Conservation (phyloP, 2,888 invertebrate genomes). For the Colletes collaris region DNA sequence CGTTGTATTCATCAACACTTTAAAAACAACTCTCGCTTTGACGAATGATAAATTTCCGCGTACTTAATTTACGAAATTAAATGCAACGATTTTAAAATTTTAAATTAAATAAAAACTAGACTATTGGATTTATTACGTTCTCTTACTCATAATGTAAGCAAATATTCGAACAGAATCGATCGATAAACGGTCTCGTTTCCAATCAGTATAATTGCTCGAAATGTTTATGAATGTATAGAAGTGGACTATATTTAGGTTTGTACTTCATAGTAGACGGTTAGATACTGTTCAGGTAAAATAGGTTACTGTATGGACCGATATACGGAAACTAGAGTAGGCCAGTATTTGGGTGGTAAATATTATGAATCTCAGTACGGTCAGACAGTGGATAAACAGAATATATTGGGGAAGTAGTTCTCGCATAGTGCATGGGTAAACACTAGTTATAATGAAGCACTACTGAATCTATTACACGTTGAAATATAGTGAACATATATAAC, state of each 20-base stretch:
- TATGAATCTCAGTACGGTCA: slow-evolving; percentile 1
- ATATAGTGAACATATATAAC: slow-evolving; percentile 4
- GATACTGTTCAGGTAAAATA: slow-evolving; percentile 16
- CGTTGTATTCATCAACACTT: too few species aligned
- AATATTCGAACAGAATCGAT: neutral
- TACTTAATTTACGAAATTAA: too few species aligned
- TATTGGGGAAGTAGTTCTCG: slow-evolving; percentile 19
- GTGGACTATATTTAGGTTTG: slow-evolving; percentile 14
- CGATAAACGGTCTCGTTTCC: neutral
- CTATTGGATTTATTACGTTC: slow-evolving; percentile 6
- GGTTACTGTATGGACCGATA: slow-evolving; percentile 16
- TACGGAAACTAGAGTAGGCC: slow-evolving; percentile 45
- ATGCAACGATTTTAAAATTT: too few species aligned
- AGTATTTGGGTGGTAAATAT: slow-evolving; percentile 31
- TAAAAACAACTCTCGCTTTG: too few species aligned
- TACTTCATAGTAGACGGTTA: slow-evolving; percentile 9
- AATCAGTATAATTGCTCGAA: neutral
- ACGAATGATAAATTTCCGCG: too few species aligned
- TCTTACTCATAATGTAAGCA: neutral
- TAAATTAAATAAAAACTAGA: too few species aligned
- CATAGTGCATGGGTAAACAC: slow-evolving; percentile 27
- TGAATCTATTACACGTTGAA: neutral
- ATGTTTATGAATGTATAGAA: neutral
- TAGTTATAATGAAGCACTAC: slow-evolving; percentile 9
- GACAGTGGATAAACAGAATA: neutral